Evolutionary conservation across 2,797 vertebrate genomes (phyloP), one percentile per base, ranked within the genome.

Genomic region (Gambelia wislizenii): DNA sequence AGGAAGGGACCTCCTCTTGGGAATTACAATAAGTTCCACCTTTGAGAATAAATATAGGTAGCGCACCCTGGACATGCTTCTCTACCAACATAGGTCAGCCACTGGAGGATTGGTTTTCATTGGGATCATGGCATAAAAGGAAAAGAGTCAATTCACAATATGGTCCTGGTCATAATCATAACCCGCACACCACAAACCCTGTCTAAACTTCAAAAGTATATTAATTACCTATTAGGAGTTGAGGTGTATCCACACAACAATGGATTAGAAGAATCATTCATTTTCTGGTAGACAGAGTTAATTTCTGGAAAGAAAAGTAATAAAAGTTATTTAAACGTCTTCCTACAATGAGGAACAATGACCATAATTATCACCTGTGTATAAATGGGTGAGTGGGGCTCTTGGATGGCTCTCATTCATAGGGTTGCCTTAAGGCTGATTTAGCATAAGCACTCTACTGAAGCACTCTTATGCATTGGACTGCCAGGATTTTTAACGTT

Each of bases 221-320:
- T 52, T 30, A 69, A 33, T 27, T 79, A 54, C 75, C 70, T 84
- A 89, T 47, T 80, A 47, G 74, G 4, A 49, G 27, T 1, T 67
- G 6, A 16, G 72, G 2, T 83, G 78, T 36, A 90, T 6, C 87
- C 92, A 92, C 96, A 96, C 39, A 95, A 92, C 78, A 95, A 0
- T 92, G 93, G 89, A 4, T 94, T 89, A 89, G 54, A 3, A 52
- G 91, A 59, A 16, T 36, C 22, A 81, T 86, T 85, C 78, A 91
- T 85, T 86, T 91, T 93, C 82, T 5, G 49, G 39, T 94, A 95
- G 25, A 80, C 13, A 1, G 1, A 8, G 42, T n/a, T 18, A n/a
- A n/a, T 76, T 25, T 0, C 36, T 87, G 87, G 16, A 52, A 89
- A 36, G 76, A 42, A 42, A 25, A 39, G 74, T 86, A 75, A 64